Evolutionary conservation across 2,888 invertebrate genomes (phyloP).

Genomic region (Eupithecia pulchellata): DNA sequence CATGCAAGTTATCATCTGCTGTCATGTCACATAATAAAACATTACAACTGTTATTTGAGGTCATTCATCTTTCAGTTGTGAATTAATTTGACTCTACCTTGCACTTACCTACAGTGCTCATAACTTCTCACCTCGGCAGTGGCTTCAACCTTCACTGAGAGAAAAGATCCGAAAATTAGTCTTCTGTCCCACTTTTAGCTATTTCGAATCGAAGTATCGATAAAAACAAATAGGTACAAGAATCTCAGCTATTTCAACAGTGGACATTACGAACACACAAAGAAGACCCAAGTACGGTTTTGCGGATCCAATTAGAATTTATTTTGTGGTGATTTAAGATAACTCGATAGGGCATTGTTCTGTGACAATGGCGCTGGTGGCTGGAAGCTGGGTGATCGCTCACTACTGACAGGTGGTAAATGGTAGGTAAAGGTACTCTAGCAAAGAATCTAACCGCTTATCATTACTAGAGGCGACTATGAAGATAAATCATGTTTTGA

Average conservation of each 20-base stretch:
- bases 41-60: constrained; percentile 54
- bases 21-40: constrained; percentile 53
- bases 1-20: constrained; percentile 46
- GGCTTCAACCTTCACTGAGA: not conserved
- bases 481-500: not conserved
- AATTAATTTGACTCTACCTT: constrained; percentile 12
- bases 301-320: constrained; percentile 81
- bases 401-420: constrained; percentile 80
- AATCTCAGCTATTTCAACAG: not conserved
- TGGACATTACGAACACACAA: constrained; percentile 2
- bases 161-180: not conserved
- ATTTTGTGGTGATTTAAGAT: constrained; percentile 81
- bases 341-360: constrained; percentile 76
- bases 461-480: constrained; percentile 15
- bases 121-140: not conserved
- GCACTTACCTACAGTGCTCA: constrained; percentile 15
- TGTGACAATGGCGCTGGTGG: constrained; percentile 69
- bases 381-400: constrained; percentile 73
- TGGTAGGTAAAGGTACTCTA: constrained; percentile 46
- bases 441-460: not conserved
- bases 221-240: not conserved
- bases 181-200: not conserved
- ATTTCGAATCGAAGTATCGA: not conserved
- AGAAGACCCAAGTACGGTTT: constrained; percentile 49
- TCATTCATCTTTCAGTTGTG: constrained; percentile 6